phyloP scores from a whole-genome alignment of 2,797 vertebrate species.

The Pithecia hirsuta region DNA sequence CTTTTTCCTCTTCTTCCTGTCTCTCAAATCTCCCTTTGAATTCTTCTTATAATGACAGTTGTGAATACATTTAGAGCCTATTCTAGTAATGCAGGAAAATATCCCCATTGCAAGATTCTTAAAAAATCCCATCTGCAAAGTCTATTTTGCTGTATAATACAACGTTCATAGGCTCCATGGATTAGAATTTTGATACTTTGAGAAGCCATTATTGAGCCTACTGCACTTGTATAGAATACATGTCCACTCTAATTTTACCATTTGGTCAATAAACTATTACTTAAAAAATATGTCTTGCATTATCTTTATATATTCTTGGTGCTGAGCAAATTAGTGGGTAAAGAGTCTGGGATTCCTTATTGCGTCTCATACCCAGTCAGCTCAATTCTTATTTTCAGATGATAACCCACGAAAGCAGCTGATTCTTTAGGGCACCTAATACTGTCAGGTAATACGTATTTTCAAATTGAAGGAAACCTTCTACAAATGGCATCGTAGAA shows the following conservation, averaged over 20 bases:
- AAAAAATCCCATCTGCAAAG: background rate
- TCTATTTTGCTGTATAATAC: background rate
- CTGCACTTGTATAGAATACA: background rate
- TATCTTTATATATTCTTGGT: background rate
- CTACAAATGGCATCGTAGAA: background rate
- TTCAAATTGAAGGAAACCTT: background rate
- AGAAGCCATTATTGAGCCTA: background rate
- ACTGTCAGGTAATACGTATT: background rate
- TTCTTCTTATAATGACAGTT: background rate
- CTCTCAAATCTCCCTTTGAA: background rate
- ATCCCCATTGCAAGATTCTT: background rate
- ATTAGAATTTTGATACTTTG: background rate
- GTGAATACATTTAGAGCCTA: background rate
- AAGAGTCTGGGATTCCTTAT: background rate
- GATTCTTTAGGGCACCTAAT: background rate
- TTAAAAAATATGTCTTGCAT: background rate
- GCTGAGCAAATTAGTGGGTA: background rate
- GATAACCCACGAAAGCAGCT: background rate
- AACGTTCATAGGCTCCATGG: accelerated
- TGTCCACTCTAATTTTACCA: background rate
- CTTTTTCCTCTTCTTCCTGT: background rate
- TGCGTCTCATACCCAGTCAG: background rate
- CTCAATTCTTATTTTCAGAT: background rate
- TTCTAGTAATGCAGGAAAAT: background rate
- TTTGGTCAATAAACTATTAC: background rate